Evolutionary conservation across 1,140 invertebrate genomes (phyloP).

Genomic region (Bombus haemorrhoidalis): DNA sequence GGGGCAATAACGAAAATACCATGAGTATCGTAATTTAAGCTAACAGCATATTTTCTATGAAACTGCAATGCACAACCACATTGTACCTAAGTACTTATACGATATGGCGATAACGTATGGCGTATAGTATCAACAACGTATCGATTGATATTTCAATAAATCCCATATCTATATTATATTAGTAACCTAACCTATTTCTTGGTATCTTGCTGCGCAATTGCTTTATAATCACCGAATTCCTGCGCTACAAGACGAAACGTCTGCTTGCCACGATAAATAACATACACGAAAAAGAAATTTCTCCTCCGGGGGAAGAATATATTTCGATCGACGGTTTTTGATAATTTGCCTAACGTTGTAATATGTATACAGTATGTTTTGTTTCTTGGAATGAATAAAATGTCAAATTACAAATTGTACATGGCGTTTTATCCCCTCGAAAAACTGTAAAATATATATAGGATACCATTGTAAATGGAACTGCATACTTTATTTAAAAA

Average conservation of each 20-base stretch:
- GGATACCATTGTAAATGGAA: too few species aligned
- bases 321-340: conserved; percentile 14
- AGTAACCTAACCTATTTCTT: conserved; percentile 37
- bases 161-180: conserved; percentile 42
- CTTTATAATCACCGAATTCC: conserved; percentile 21
- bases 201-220: conserved; percentile 25
- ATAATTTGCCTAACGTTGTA: conserved; percentile 34
- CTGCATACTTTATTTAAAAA: too few species aligned
- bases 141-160: conserved; percentile 78
- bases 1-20: background rate
- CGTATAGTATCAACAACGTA: conserved; percentile 13
- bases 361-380: conserved; percentile 27
- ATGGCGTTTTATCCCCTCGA: background rate
- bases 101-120: conserved; percentile 64
- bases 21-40: conserved; percentile 66
- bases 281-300: background rate
- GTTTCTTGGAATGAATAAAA: conserved; percentile 28
- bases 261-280: conserved; percentile 21
- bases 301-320: background rate
- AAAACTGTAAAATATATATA: too few species aligned
- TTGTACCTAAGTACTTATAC: conserved; percentile 72
- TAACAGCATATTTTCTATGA: conserved; percentile 79
- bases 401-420: conserved; percentile 7
- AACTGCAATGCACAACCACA: conserved; percentile 81
- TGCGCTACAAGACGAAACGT: background rate